Evolutionary conservation across 2,113 vertebrate species (phyloP), one percentile per base, ranked within the genome.

Genomic region (Cebidichthys violaceus): DNA sequence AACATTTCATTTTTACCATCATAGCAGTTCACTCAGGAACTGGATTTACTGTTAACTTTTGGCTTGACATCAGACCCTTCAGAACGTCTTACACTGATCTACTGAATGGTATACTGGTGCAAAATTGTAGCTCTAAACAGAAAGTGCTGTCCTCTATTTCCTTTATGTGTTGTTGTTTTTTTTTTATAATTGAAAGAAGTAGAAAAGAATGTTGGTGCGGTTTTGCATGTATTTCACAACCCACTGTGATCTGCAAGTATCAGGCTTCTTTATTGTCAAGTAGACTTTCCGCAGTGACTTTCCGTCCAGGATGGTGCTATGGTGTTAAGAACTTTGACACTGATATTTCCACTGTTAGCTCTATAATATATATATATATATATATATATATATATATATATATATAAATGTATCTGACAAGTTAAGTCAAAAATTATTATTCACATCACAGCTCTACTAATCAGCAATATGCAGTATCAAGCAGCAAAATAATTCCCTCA

Each of bases 1-100:
- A n/a, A 68, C 59, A 66, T 72, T 73, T 17, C 5, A 62, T 64
- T 72, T 18, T 27, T 9, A 52, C 17, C 15, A 39, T 64, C 17
- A 47, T 17, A 76, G 29, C 43, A 37, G 35, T 11, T 70, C 33
- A 66, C 3, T 47, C 29, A 60, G 45, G 45, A 69, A 69, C 45
- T 9, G 1, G 45, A 64, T 64, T 39, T 18, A 31, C 74, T 10
- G 31, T 54, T n/a, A 15, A 11, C 15, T 61, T 75, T 43, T 17
- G 52, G 43, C 41, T 47, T 70, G 29, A 60, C 45, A 71, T 45
- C 14, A 54, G 67, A 61, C 11, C 6, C 14, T 39, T 10, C 18
- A 47, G 29, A 71, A 35, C 15, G 7, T 69, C 11, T 37, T 47
- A 57, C 9, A 20, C 22, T 68, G 9, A 41, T 37, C 17, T 50